Conservation (phyloP, 2,888 invertebrate genomes). For the Lamellibrachia columna region DNA sequence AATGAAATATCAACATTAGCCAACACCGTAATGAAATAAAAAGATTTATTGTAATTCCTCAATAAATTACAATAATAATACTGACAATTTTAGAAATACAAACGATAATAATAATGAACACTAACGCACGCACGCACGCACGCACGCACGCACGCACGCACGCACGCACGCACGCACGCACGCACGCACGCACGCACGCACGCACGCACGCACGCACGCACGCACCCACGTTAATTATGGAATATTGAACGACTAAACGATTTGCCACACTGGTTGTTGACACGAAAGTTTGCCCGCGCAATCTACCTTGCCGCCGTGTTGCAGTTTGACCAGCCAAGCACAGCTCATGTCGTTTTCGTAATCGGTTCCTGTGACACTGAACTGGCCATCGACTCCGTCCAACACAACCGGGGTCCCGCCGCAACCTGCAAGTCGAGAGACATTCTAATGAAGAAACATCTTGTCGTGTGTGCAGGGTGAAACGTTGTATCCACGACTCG, state of each 20-base stretch:
- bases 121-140: too few relatives aligned
- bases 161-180: not conserved
- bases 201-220: not conserved
- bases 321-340: not conserved
- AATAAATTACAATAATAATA: too few relatives aligned
- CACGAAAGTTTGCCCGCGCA: not conserved
- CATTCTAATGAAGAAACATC: not conserved
- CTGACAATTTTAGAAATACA: too few relatives aligned
- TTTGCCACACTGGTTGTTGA: too few relatives aligned
- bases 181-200: too few relatives aligned
- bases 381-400: not conserved
- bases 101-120: too few relatives aligned
- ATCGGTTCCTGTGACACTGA: not conserved
- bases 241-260: not conserved
- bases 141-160: not conserved
- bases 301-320: not conserved
- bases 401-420: not conserved
- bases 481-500: not conserved
- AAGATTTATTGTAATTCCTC: too few relatives aligned
- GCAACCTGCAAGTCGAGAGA: not conserved
- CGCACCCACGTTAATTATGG: not conserved
- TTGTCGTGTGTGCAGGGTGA: not conserved
- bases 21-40: too few relatives aligned
- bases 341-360: not conserved
- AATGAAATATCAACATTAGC: too few relatives aligned